These are phyloP conservation scores for Brachionus calyciflorus DNA, from an alignment of 1,140 invertebrate genomes.

Conservation along the genomic window DNA sequence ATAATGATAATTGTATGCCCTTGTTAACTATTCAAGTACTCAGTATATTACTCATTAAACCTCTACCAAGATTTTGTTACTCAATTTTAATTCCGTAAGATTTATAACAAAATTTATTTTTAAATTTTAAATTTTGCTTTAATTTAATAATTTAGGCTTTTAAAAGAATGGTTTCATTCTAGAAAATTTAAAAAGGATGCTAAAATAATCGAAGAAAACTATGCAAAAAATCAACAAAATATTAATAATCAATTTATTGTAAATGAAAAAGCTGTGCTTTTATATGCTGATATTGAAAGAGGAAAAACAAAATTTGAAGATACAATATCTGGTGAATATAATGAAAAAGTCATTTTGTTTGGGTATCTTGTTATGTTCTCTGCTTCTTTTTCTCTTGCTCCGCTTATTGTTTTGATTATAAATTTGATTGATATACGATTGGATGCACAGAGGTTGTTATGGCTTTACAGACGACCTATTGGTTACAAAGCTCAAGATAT, in stretches of 20 bases:
- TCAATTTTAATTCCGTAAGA: conserved; percentile 60
- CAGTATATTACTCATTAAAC: conserved; percentile 73
- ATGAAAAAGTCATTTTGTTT: conserved; percentile 62
- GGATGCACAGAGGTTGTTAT: conserved; percentile 60
- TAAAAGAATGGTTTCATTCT: not conserved
- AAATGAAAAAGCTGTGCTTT: conserved; percentile 48
- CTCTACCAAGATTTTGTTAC: conserved; percentile 58
- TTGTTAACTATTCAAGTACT: conserved; percentile 77
- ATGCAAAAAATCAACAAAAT: not conserved
- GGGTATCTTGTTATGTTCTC: conserved; percentile 63
- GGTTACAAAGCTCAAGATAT: conserved; percentile 60
- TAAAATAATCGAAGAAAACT: not conserved
- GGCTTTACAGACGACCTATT: conserved; percentile 59
- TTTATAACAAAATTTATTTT: not conserved
- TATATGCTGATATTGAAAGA: conserved; percentile 52
- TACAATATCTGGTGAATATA: conserved; percentile 61
- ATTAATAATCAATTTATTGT: conserved; percentile 46
- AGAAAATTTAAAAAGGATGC: not conserved
- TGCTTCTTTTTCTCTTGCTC: conserved; percentile 61
- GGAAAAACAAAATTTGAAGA: conserved; percentile 57
- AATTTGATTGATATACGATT: conserved; percentile 58
- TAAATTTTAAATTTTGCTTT: not conserved
- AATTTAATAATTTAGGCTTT: not conserved
- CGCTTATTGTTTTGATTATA: conserved; percentile 59
- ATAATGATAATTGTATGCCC: conserved; percentile 75